Conservation (phyloP, 1,140 invertebrate species). For the Centruroides sculpturatus region DNA sequence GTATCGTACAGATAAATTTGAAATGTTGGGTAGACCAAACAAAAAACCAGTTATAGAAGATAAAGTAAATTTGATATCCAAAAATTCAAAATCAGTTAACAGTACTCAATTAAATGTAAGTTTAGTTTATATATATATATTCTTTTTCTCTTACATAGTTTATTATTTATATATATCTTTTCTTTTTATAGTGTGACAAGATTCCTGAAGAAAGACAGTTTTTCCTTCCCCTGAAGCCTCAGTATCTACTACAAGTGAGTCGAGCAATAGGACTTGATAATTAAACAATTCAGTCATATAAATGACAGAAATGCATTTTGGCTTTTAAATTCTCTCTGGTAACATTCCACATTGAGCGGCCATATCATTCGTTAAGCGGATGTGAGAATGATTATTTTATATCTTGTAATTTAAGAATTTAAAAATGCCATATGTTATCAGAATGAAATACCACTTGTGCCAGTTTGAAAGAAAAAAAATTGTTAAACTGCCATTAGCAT, state of each 20-base stretch:
- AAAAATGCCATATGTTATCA: too few species aligned
- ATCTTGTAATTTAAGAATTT: too few species aligned
- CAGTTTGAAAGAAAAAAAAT: too few species aligned
- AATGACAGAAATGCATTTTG: too few species aligned
- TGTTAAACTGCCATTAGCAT: too few species aligned
- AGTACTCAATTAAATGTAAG: constrained; percentile 9
- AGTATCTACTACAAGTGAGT: constrained; percentile 38
- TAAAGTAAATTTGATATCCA: neutral
- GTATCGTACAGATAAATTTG: constrained; percentile 31
- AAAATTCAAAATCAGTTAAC: constrained; percentile 1
- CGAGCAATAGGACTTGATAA: constrained; percentile 25
- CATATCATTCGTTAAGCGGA: too few species aligned
- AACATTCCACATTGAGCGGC: too few species aligned
- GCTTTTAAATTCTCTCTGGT: too few species aligned
- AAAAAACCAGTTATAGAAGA: neutral
- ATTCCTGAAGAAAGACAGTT: constrained; percentile 34
- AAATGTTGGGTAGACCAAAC: constrained; percentile 1
- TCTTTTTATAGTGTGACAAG: constrained; percentile 28
- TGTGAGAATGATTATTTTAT: too few species aligned
- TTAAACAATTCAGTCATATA: neutral
- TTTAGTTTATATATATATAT: neutral
- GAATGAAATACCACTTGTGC: too few species aligned
- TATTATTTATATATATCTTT: neutral
- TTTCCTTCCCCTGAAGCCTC: constrained; percentile 37
- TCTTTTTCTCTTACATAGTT: too few species aligned